Evolutionary conservation across 2,888 invertebrate species (phyloP).

Genomic region (Opisthograptis luteolata): DNA sequence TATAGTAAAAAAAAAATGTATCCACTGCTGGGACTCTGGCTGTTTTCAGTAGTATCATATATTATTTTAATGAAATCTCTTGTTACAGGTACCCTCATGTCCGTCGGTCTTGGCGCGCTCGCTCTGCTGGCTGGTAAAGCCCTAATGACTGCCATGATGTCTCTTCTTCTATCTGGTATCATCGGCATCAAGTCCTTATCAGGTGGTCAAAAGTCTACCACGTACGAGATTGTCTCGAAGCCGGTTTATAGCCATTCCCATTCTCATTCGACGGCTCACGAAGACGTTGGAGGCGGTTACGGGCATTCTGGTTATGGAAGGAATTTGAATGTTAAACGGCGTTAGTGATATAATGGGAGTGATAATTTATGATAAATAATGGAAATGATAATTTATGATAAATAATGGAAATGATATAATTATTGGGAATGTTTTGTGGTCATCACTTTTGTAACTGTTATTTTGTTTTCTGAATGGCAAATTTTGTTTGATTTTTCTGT

Average conservation of each 20-base stretch:
- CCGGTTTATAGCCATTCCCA: constrained; percentile 89
- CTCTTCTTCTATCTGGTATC: constrained; percentile 90
- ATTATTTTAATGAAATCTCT: background rate
- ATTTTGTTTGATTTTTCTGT: background rate
- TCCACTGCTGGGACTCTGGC: no score
- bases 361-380: constrained; percentile 13
- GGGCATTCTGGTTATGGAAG: constrained; percentile 83
- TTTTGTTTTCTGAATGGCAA: constrained; percentile 1
- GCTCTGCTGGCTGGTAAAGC: constrained; percentile 93
- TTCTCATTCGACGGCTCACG: constrained; percentile 84
- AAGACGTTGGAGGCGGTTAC: constrained; percentile 79
- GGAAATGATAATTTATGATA: constrained; percentile 9
- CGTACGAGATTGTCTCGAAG: constrained; percentile 93
- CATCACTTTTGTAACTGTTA: background rate
- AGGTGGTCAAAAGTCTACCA: constrained; percentile 89
- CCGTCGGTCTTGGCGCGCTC: constrained; percentile 89
- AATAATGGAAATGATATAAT: background rate
- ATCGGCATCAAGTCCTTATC: constrained; percentile 90
- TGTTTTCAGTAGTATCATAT: background rate
- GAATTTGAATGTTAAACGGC: constrained; percentile 62
- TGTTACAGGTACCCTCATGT: constrained; percentile 87
- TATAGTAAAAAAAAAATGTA: no score
- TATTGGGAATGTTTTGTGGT: constrained; percentile 1
- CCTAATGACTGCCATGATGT: constrained; percentile 91
- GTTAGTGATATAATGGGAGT: constrained; percentile 28